Evolutionary conservation across 2,888 invertebrate species (phyloP).

Genomic region (Drosophila kanekoi): DNA sequence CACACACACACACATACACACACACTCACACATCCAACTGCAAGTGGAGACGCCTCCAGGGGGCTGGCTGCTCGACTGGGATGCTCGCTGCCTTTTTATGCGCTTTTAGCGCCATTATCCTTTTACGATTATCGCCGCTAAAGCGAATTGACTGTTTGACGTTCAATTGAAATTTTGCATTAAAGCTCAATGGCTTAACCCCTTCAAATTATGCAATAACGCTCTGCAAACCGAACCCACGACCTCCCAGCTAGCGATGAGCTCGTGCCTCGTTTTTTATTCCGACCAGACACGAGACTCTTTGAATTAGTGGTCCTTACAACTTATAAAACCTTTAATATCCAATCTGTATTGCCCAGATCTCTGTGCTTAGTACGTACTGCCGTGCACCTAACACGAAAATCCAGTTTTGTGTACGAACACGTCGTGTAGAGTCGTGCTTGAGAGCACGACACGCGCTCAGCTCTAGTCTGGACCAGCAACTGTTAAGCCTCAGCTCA

Average conservation of each 20-base stretch:
- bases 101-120: constrained; percentile 80
- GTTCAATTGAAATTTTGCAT: constrained; percentile 82
- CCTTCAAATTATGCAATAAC: constrained; percentile 78
- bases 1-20: constrained; percentile 3
- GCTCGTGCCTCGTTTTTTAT: not conserved
- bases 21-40: constrained; percentile 11
- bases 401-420: too few relatives aligned
- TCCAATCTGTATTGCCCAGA: too few relatives aligned
- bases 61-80: constrained; percentile 25
- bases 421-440: not conserved
- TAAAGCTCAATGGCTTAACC: constrained; percentile 81
- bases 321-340: too few relatives aligned
- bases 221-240: not conserved
- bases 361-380: too few relatives aligned
- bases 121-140: constrained; percentile 81
- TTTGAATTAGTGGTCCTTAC: too few relatives aligned
- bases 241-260: not conserved
- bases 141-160: constrained; percentile 82
- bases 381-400: too few relatives aligned
- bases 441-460: not conserved
- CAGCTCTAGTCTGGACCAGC: constrained; percentile 13
- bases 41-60: constrained; percentile 12
- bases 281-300: not conserved
- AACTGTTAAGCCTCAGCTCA: constrained; percentile 11
- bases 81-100: constrained; percentile 68